A percentile compares a stretch with the other conserved stretches of the same genome.
phyloP scores from a whole-genome alignment of 2,888 invertebrate genomes.

The Nymphalis c-album region DNA sequence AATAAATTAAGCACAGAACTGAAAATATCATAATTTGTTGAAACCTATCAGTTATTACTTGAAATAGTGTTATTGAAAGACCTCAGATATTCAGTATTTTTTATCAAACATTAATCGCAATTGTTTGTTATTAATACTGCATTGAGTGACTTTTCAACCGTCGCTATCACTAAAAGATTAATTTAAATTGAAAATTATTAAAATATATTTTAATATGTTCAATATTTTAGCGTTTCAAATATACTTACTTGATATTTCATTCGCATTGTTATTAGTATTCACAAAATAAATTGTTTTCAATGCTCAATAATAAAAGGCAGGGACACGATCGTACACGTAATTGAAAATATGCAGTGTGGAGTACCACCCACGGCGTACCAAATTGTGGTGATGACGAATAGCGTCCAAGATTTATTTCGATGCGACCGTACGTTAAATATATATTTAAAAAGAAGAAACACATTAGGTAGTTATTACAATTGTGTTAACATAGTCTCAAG shows the following conservation, averaged over 20 bases:
- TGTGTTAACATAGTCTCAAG: too few relatives aligned
- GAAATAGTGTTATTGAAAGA: too few relatives aligned
- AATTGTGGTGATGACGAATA: conserved; percentile 62
- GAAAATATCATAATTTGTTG: too few relatives aligned
- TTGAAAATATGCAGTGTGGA: conserved; percentile 47
- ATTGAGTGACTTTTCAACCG: background rate
- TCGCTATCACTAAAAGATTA: background rate
- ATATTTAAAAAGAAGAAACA: background rate
- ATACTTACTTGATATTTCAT: background rate
- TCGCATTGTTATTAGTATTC: background rate
- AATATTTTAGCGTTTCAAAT: background rate
- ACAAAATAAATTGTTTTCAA: background rate
- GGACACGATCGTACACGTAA: conserved; percentile 18
- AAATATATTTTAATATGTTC: background rate
- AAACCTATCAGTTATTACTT: too few relatives aligned
- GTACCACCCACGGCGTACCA: conserved; percentile 60
- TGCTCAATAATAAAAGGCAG: background rate
- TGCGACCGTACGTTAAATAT: conserved; percentile 20
- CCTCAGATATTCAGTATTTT: background rate
- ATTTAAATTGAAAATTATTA: background rate
- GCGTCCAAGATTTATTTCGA: conserved; percentile 29
- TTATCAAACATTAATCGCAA: background rate
- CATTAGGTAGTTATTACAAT: background rate
- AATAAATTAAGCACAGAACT: too few relatives aligned
- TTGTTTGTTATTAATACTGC: background rate